A percentile compares a stretch with the other conserved stretches of the same genome.
Evolutionary conservation across 2,797 vertebrate species (phyloP).

Genomic region (Sitta carolinensis): DNA sequence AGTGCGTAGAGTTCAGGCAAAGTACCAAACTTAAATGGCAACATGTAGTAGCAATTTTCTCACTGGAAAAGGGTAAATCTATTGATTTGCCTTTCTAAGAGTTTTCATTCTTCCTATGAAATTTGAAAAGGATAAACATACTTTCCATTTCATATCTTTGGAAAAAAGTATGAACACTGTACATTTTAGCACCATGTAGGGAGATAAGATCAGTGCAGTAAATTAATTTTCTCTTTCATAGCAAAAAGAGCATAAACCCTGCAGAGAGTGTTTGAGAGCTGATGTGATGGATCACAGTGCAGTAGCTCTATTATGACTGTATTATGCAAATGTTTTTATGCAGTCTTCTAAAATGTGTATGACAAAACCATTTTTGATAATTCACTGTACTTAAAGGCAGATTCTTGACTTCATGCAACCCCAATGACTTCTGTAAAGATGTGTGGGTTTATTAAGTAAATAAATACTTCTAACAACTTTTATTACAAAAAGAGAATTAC

Average conservation of each 20-base stretch:
- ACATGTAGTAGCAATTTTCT: not conserved
- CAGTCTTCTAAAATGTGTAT: not conserved
- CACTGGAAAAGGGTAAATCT: not conserved
- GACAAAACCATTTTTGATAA: conserved; percentile 18
- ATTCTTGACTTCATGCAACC: not conserved
- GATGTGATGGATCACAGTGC: not conserved
- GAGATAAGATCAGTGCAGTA: not conserved
- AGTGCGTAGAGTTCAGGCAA: not conserved
- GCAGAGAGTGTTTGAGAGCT: conserved; percentile 39
- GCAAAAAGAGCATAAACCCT: not conserved
- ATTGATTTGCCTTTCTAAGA: not conserved
- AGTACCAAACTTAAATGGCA: not conserved
- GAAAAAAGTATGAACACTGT: not conserved
- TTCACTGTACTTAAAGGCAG: not conserved
- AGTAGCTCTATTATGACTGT: not conserved
- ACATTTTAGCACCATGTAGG: not conserved
- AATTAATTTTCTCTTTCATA: conserved; percentile 22
- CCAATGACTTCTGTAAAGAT: not conserved
- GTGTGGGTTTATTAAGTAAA: not conserved
- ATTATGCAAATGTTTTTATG: conserved; percentile 48
- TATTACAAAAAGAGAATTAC: not conserved
- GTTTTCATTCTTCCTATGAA: not conserved
- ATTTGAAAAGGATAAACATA: not conserved
- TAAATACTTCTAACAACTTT: not conserved
- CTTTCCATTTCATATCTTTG: not conserved